Conservation (phyloP, 2,888 invertebrate genomes). For the Rhingia rostrata region DNA sequence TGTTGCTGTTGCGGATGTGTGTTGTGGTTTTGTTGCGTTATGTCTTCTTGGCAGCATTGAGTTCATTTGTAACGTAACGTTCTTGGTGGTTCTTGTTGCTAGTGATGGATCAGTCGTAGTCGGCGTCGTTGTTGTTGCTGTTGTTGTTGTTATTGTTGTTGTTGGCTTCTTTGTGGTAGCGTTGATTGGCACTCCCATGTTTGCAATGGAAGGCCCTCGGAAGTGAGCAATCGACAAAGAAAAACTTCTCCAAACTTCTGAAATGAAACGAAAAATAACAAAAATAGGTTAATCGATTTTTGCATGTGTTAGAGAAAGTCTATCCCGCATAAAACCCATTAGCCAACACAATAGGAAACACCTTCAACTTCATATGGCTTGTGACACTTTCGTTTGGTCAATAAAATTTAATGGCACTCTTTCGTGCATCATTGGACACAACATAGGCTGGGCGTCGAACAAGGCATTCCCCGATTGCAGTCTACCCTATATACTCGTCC, state of each 20-base stretch:
- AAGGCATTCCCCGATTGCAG: neutral
- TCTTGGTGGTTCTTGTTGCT: slow-evolving; percentile 57
- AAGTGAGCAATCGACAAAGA: slow-evolving; percentile 5
- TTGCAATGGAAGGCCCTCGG: slow-evolving; percentile 72
- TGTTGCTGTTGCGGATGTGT: slow-evolving; percentile 9
- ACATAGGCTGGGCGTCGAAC: neutral
- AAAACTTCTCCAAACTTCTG: slow-evolving; percentile 38
- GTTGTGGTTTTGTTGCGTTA: slow-evolving; percentile 33
- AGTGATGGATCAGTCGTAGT: slow-evolving; percentile 47
- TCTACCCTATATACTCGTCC: neutral
- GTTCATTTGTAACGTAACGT: slow-evolving; percentile 47
- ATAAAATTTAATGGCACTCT: slow-evolving; percentile 11
- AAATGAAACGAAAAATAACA: slow-evolving; percentile 30
- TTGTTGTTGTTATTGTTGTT: slow-evolving; percentile 29
- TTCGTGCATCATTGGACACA: slow-evolving; percentile 33
- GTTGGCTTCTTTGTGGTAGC: slow-evolving; percentile 50
- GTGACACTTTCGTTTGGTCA: neutral
- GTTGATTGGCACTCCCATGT: slow-evolving; percentile 75
- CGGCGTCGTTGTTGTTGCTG: slow-evolving; percentile 41
- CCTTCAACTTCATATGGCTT: neutral
- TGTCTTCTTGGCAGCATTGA: slow-evolving; percentile 65
- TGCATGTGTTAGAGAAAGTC: neutral
- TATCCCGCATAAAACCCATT: neutral
- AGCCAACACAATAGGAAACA: neutral
- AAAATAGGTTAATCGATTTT: neutral